Evolutionary conservation across 2,797 vertebrate species (phyloP).

Genomic region (Poecile montanus): DNA sequence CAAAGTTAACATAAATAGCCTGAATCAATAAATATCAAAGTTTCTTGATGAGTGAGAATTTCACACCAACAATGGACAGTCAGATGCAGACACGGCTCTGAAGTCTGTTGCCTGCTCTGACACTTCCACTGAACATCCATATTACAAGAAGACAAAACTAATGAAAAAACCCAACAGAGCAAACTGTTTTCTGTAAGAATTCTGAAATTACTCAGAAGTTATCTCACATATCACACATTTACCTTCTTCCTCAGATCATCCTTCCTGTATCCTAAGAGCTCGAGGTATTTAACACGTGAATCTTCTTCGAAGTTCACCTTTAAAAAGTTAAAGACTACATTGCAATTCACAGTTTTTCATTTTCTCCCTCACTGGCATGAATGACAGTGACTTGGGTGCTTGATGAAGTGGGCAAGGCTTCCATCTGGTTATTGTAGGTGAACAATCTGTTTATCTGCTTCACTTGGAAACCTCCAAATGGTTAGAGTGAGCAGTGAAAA

Average conservation of each 20-base stretch:
- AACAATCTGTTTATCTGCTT: neutral
- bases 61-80: neutral
- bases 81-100: neutral
- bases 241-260: constrained; percentile 93
- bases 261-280: constrained; percentile 92
- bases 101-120: neutral
- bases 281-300: constrained; percentile 89
- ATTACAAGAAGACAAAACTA: neutral
- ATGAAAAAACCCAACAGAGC: neutral
- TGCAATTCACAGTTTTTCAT: neutral
- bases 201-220: neutral
- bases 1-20: neutral
- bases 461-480: neutral
- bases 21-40: neutral
- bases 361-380: neutral
- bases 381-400: neutral
- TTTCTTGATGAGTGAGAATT: neutral
- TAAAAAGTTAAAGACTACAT: neutral
- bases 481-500: neutral
- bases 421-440: neutral
- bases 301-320: constrained; percentile 96
- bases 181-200: neutral
- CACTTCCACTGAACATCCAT: neutral
- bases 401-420: neutral
- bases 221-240: neutral